Base-by-base conservation (phyloP, 2,888 invertebrate genomes). In the Diachrysia chrysitis region DNA sequence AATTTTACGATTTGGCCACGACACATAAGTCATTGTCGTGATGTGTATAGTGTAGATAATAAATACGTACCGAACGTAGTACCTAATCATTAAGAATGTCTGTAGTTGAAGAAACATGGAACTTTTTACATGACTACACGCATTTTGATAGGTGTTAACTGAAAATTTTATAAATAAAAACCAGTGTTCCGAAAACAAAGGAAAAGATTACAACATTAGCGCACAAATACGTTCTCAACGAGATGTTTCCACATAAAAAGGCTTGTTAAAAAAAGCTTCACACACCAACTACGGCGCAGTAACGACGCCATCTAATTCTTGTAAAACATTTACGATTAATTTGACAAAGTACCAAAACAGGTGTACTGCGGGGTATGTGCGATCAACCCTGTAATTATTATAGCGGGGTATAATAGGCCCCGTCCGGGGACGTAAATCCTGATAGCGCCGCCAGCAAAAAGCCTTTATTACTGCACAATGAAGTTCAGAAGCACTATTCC, bases 371-470 rank as follows among this genome's bases (percentile, higher is more conserved):
- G 70, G 72, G 66, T 66, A 66, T 66, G 74, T 57, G 74, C 81
- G 76, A 81, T 84, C 80, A 79, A 71, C 76, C 81, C 69, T 75
- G 77, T 83, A 80, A 84, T 84, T 84, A 83, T 78, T 71, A 74
- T 72, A 79, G 80, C 77, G 58, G 73, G 66, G 69, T 66, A 75
- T 79, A 81, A 81, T 82, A 77, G 82, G 72, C 68, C 76, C 66
- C 76, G 69, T 66, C 71, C 72, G 71, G 72, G 56, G 53, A 76
- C 67, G 76, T 70, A 72, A 73, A 73, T 67, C 70, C 73, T 67
- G 70, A 72, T 69, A 76, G 76, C 73, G 72, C 83, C 78, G 72
- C 60, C 58, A 76, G 76, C 75, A 69, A 79, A 73, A 73, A 73
- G 59, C 71, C 66, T 71, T 53, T 19, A 42, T 48, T 14, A 35